Conservation (phyloP, 2,888 invertebrate species). For the Serripes groenlandicus region DNA sequence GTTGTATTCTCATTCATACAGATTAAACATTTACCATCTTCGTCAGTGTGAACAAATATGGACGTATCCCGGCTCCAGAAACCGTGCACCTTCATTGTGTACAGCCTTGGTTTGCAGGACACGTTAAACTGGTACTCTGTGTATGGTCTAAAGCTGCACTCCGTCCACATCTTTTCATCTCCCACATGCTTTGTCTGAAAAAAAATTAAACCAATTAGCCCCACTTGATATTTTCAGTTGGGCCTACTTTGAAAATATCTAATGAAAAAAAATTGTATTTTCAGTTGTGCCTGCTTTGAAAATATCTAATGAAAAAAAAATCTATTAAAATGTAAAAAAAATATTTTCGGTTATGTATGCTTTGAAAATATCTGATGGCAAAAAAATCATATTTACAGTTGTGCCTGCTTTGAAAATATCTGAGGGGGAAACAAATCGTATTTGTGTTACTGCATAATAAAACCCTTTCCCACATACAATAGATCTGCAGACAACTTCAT, state of each 20-base stretch:
- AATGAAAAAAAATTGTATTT: neutral
- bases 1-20: too few species aligned
- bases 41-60: slow-evolving; percentile 54
- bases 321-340: neutral
- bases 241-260: neutral
- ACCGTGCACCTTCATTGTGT: slow-evolving; percentile 47
- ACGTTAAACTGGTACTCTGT: slow-evolving; percentile 66
- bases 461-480: too few species aligned
- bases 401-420: neutral
- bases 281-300: neutral
- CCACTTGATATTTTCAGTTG: too few species aligned
- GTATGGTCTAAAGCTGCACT: slow-evolving; percentile 64
- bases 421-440: neutral
- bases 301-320: neutral
- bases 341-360: neutral
- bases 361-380: neutral
- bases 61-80: slow-evolving; percentile 66
- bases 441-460: too few species aligned
- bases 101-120: slow-evolving; percentile 52
- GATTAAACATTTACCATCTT: too few species aligned
- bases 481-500: too few species aligned
- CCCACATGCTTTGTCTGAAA: slow-evolving; percentile 56
- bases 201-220: too few species aligned
- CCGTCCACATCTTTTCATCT: slow-evolving; percentile 12
- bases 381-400: neutral